Percentiles rank a stretch among this genome's conserved stretches.
These are phyloP conservation scores for Ophiodon elongatus DNA, from an alignment of 2,113 vertebrate species.

Conservation along the genomic window DNA sequence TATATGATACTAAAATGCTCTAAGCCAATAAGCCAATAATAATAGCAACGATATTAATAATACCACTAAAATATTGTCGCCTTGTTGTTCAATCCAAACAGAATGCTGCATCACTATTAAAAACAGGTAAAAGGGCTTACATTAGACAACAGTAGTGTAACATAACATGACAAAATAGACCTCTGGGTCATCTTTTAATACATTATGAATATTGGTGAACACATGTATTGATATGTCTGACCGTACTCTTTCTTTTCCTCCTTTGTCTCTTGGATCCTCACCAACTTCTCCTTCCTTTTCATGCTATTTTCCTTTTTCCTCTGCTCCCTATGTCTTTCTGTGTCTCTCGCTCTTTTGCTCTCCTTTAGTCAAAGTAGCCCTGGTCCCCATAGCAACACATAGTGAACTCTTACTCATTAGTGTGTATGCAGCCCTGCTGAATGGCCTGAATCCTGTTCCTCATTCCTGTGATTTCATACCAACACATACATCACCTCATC, in stretches of 20 bases:
- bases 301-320: conserved; percentile 31
- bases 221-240: conserved; percentile 34
- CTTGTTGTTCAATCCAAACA: conserved; percentile 51
- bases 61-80: conserved; percentile 40
- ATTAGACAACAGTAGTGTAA: conserved; percentile 2
- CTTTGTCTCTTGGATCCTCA: conserved; percentile 40
- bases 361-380: conserved; percentile 77
- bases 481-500: conserved; percentile 30
- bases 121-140: conserved; percentile 15
- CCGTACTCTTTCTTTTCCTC: conserved; percentile 2
- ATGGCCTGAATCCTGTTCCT: conserved; percentile 63
- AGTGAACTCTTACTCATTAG: conserved; percentile 81
- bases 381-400: conserved; percentile 83
- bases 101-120: conserved; percentile 31
- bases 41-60: conserved; percentile 43
- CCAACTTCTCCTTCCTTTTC: conserved; percentile 48
- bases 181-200: conserved; percentile 1
- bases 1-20: conserved; percentile 38
- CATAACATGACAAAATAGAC: neutral
- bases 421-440: conserved; percentile 63
- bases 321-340: conserved; percentile 52
- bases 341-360: conserved; percentile 70
- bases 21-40: conserved; percentile 53
- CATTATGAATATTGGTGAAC: neutral
- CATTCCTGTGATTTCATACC: conserved; percentile 61